phyloP scores from a whole-genome alignment of 2,113 vertebrate genomes.

The Quiscalus mexicanus region DNA sequence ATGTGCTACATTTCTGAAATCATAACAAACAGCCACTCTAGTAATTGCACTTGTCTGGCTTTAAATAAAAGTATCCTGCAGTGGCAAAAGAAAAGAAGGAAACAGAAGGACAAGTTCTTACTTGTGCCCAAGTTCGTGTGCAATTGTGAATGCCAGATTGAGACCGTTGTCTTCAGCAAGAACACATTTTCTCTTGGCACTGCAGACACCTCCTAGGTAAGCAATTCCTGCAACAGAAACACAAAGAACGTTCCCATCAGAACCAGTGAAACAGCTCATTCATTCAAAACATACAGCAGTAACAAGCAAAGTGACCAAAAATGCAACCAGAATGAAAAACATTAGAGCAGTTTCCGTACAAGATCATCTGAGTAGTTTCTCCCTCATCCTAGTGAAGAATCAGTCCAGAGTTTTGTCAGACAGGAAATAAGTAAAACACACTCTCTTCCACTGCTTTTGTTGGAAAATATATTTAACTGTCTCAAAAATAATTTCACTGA shows the following conservation, averaged over 20 bases:
- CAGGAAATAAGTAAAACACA: neutral
- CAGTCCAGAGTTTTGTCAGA: neutral
- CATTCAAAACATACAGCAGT: neutral
- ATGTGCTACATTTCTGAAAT: neutral
- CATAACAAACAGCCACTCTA: neutral
- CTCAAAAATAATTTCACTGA: neutral
- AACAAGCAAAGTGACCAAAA: neutral
- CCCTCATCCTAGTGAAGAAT: neutral
- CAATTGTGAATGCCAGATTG: slow-evolving; percentile 96
- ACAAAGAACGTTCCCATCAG: slow-evolving; percentile 53
- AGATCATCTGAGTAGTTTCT: neutral
- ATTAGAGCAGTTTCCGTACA: neutral
- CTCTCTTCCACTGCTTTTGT: neutral
- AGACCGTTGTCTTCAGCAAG: slow-evolving; percentile 96
- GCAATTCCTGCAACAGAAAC: slow-evolving; percentile 86
- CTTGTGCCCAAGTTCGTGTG: slow-evolving; percentile 99
- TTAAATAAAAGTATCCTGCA: neutral
- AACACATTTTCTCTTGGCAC: slow-evolving; percentile 93
- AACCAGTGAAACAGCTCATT: neutral
- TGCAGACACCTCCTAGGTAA: slow-evolving; percentile 95
- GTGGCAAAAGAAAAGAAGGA: neutral
- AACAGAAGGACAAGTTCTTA: slow-evolving; percentile 71
- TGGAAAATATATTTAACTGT: neutral
- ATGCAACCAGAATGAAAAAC: neutral
- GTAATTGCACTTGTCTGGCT: neutral